Percentiles rank a stretch among this genome's conserved stretches.
These are phyloP conservation scores for Thaleichthys pacificus DNA, from an alignment of 2,797 vertebrate species.

Conservation along the genomic window DNA sequence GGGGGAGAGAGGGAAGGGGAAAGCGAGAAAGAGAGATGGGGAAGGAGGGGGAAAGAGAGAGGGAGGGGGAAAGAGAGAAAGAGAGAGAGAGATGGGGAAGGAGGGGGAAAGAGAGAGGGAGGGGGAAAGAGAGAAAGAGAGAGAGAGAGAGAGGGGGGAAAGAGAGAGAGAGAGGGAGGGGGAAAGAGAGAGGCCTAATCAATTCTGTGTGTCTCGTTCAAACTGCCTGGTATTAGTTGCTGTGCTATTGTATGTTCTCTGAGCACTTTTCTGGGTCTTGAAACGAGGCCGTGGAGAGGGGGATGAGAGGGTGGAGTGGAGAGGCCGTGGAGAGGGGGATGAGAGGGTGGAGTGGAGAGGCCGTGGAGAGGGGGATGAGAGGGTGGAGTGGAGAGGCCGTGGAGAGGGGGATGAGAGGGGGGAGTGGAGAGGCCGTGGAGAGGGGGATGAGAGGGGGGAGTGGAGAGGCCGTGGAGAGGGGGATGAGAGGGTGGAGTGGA, in stretches of 20 bases:
- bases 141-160: too few species aligned
- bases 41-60: too few species aligned
- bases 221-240: not conserved
- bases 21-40: too few species aligned
- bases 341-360: slow-evolving; percentile 19
- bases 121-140: too few species aligned
- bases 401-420: not conserved
- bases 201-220: not conserved
- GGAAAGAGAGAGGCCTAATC: not conserved
- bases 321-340: slow-evolving; percentile 17
- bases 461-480: slow-evolving; percentile 29
- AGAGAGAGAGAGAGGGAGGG: too few species aligned
- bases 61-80: too few species aligned
- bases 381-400: slow-evolving; percentile 28
- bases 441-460: not conserved
- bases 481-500: not conserved
- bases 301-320: not conserved
- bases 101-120: too few species aligned
- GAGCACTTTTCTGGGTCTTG: not conserved
- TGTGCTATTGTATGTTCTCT: not conserved
- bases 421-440: slow-evolving; percentile 29
- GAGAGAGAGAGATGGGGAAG: too few species aligned
- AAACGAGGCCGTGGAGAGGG: slow-evolving; percentile 39
- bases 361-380: slow-evolving; percentile 10
- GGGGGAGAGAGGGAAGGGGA: too few species aligned